These are phyloP conservation scores for Engraulis encrasicolus DNA, from an alignment of 2,113 vertebrate genomes.

Conservation along the genomic window DNA sequence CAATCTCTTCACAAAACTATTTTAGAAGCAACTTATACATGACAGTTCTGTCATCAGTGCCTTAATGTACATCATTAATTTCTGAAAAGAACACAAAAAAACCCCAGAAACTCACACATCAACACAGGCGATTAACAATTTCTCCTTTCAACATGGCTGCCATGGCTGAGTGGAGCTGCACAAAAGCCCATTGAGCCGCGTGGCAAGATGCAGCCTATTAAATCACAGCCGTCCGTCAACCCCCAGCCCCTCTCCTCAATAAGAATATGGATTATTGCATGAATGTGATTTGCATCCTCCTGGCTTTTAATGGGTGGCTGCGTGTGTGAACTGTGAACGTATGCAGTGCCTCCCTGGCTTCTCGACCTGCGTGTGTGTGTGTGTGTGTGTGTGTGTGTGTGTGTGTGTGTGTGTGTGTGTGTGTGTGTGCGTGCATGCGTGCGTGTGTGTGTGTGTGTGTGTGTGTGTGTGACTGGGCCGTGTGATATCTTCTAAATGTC, in stretches of 20 bases:
- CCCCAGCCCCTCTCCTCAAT: constrained; percentile 20
- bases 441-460: constrained; percentile 14
- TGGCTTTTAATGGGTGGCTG: not conserved
- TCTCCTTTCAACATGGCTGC: constrained; percentile 25
- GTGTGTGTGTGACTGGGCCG: constrained; percentile 6
- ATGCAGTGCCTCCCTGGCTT: too few relatives aligned
- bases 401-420: not conserved
- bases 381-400: constrained; percentile 21
- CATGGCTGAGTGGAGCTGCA: constrained; percentile 19
- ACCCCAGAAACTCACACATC: not conserved
- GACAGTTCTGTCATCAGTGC: not conserved
- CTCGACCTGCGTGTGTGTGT: constrained; percentile 27
- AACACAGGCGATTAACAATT: constrained; percentile 28
- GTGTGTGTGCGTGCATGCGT: not conserved
- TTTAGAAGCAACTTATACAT: not conserved
- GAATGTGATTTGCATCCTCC: constrained; percentile 39
- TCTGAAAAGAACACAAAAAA: not conserved
- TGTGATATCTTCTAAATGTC: constrained; percentile 40
- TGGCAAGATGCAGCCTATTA: constrained; percentile 19
- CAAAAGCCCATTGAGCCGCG: constrained; percentile 1
- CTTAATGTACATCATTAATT: not conserved
- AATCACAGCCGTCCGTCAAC: not conserved
- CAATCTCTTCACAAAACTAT: not conserved
- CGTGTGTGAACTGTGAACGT: too few relatives aligned
- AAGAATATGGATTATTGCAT: constrained; percentile 33